These are phyloP conservation scores for Adelphocoris suturalis DNA, from an alignment of 2,888 invertebrate genomes.

Conservation along the genomic window DNA sequence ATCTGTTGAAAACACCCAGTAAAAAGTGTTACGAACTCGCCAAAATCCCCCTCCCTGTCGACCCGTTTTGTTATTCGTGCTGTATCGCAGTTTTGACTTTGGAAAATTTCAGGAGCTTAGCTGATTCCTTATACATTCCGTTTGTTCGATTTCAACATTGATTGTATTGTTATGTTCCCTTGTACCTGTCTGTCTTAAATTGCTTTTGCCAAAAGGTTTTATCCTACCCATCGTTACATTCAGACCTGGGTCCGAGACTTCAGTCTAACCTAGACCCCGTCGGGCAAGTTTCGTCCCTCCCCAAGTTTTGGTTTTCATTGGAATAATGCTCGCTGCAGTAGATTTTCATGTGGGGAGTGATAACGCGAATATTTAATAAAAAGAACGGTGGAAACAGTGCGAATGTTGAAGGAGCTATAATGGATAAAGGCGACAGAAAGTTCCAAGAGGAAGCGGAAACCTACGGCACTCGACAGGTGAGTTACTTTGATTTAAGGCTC, in stretches of 20 bases:
- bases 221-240: background rate
- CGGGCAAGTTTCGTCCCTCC: background rate
- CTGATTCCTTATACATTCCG: background rate
- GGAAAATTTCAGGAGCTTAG: background rate
- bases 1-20: background rate
- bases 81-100: slow-evolving; percentile 37
- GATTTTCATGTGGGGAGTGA: slow-evolving; percentile 74
- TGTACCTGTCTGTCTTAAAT: background rate
- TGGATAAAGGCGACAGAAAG: slow-evolving; percentile 73
- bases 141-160: background rate
- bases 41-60: slow-evolving; percentile 9
- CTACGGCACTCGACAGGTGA: slow-evolving; percentile 73
- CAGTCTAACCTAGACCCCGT: slow-evolving; percentile 29
- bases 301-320: slow-evolving; percentile 32
- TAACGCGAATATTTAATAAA: slow-evolving; percentile 74
- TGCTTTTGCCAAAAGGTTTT: background rate
- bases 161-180: background rate
- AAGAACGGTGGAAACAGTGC: slow-evolving; percentile 72
- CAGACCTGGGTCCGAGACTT: background rate
- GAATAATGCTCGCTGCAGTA: slow-evolving; percentile 47
- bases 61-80: slow-evolving; percentile 42
- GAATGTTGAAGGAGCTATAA: slow-evolving; percentile 73
- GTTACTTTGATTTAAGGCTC: background rate
- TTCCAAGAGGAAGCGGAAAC: slow-evolving; percentile 72
- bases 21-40: slow-evolving; percentile 7